Base-by-base conservation (phyloP, 2,888 invertebrate genomes). In the Disparrhopalites patrizii region DNA sequence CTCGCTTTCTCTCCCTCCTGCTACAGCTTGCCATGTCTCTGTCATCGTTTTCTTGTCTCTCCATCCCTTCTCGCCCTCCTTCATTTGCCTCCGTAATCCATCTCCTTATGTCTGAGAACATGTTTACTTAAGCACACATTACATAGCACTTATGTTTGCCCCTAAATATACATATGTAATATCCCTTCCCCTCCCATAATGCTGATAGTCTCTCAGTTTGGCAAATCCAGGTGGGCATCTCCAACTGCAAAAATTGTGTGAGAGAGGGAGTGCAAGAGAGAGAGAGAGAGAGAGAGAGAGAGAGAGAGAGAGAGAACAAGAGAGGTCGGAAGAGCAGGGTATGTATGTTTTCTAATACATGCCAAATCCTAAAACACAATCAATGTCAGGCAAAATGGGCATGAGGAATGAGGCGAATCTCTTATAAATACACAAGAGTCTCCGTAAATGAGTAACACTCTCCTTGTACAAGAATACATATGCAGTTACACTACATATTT, bases 281-380 rank as follows among this genome's bases (percentile, higher is more conserved):
- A n/a, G n/a, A n/a, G n/a, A n/a, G n/a, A n/a, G n/a, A n/a, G n/a
- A n/a, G n/a, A n/a, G n/a, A n/a, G n/a, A n/a, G n/a, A n/a, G n/a
- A n/a, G n/a, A n/a, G n/a, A n/a, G n/a, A n/a, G n/a, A n/a, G n/a
- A n/a, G n/a, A n/a, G n/a, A n/a, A n/a, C n/a, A n/a, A n/a, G n/a
- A n/a, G 25, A 52, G 54, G 50, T 55, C 63, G 56, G 31, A 56
- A 52, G 36, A 58, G 58, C 27, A n/a, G 56, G 40, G 55, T 61
- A 55, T 62, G 50, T 61, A n/a, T n/a, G n/a, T n/a, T n/a, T n/a
- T n/a, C 57, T 61, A 56, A 62, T 56, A 61, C 55, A 55, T 61
- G 66, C 50, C 51, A 66, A 62, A 66, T 66, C 66, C 56, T 61
- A 66, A n/a, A 62, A 62, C 58, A 66, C 56, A 66, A 66, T 62